These are phyloP conservation scores for Drosophila miranda DNA, from an alignment of 1,140 invertebrate species.

Conservation along the genomic window DNA sequence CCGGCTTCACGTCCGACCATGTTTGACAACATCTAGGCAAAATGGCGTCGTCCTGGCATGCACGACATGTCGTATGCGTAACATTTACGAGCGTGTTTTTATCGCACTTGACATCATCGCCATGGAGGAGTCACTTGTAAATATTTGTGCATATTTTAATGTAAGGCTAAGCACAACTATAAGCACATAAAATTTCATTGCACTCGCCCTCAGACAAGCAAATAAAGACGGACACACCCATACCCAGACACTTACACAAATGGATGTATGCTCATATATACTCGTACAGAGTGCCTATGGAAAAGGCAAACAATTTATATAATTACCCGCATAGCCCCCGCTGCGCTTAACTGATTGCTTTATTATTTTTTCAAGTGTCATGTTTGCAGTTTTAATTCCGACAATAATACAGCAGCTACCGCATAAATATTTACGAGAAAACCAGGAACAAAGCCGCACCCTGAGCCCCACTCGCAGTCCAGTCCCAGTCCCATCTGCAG, in stretches of 20 bases:
- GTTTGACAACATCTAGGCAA: slow-evolving; percentile 47
- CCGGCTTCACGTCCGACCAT: slow-evolving; percentile 39
- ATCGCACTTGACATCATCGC: slow-evolving; percentile 54
- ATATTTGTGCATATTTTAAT: slow-evolving; percentile 54
- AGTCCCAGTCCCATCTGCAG: slow-evolving; percentile 13
- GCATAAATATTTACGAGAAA: slow-evolving; percentile 39
- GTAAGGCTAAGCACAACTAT: slow-evolving; percentile 42
- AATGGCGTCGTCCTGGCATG: slow-evolving; percentile 41
- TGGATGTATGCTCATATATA: not conserved
- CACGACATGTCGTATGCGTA: slow-evolving; percentile 61
- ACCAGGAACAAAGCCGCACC: too few relatives aligned
- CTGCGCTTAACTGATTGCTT: slow-evolving; percentile 67
- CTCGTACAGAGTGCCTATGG: slow-evolving; percentile 1
- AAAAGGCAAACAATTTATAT: slow-evolving; percentile 56
- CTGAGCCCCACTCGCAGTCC: not conserved
- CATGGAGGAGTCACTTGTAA: slow-evolving; percentile 30
- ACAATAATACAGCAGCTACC: slow-evolving; percentile 31
- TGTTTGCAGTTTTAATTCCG: slow-evolving; percentile 46
- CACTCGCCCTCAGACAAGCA: slow-evolving; percentile 18
- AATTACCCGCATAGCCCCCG: slow-evolving; percentile 41
- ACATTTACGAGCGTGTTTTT: slow-evolving; percentile 65
- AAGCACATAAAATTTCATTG: slow-evolving; percentile 49
- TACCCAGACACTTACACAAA: slow-evolving; percentile 1
- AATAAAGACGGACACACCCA: slow-evolving; percentile 20
- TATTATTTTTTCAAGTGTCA: slow-evolving; percentile 62